Evolutionary conservation across 2,888 invertebrate species (phyloP), one percentile per base, ranked within the genome.

Genomic region (Phaedon cochleariae): DNA sequence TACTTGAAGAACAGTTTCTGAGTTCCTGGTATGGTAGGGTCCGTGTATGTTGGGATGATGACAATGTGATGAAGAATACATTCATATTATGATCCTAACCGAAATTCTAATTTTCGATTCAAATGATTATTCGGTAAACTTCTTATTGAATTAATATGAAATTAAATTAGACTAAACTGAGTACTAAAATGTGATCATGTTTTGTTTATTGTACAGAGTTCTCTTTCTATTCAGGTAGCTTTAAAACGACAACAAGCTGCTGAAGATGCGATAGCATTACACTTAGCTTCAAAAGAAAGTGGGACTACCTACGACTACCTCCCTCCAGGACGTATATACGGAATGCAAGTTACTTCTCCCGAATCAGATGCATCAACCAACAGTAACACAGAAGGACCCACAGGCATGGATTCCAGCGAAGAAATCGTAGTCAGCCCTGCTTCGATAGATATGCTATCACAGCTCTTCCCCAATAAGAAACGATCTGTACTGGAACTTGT

Each of bases 191-290:
- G 7, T 26, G 4, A 26, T 21, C 20, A 21, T 62, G 10, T 49
- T n/a, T n/a, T n/a, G n/a, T n/a, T n/a, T n/a, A n/a, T n/a, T n/a
- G n/a, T n/a, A n/a, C n/a, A n/a, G n/a, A n/a, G n/a, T n/a, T n/a
- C n/a, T n/a, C n/a, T n/a, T n/a, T 48, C 48, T 63, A 49, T 29
- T 15, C 49, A 96, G 95, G 96, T 98, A 21, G 97, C 98, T 2
- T 83, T 98, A 62, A 98, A 98, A 85, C 87, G 98, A 12, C 97
- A 97, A 82, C 97, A 98, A 85, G 97, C 97, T 0, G 97, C 97
- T 0, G 97, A 98, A 85, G 97, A 98, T 81, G 96, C 96, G 61
- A 96, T 97, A 73, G 97, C 97, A 0, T 85, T 97, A 63, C 95
- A 96, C 59, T 86, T 98, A 77, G 92, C 96, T 17, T 92, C 95